Evolutionary conservation across 2,797 vertebrate genomes (phyloP), one percentile per base, ranked within the genome.

Genomic region (Numenius phaeopus): DNA sequence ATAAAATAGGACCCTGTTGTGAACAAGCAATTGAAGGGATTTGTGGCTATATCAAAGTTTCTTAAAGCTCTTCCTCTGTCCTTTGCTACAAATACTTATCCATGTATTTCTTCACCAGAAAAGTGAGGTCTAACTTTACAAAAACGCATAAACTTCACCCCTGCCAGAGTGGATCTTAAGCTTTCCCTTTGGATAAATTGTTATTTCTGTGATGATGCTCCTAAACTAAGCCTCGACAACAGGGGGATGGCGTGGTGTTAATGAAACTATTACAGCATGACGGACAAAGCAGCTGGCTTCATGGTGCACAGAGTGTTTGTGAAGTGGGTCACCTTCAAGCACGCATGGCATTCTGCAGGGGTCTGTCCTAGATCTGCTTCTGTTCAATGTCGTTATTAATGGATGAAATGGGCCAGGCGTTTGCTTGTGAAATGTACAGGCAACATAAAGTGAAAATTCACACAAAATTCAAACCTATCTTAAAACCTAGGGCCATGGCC

Each of bases 361-460:
- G 3, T 30, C 62, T 44, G 32, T 23, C 62, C 64, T 32, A 19
- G 42, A 8, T 39, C 20, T 13, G 54, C 55, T 29, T 19, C 50
- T 8, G 10, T 4, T 11, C 17, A 22, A 15, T 4, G 20, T 10
- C 23, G 0, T 5, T 11, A 7, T 24, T 30, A 34, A 21, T 1
- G 9, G 21, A 18, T 12, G 23, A 10, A 26, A 22, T 27, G 29
- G 21, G 30, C 5, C 10, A 27, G 29, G 18, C 37, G 17, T 29
- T 29, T 18, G 16, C 30, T 32, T 7, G 6, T 12, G 18, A 46
- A 58, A 24, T 3, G 15, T 14, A 8, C 9, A 5, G n/a, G n/a
- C 50, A 34, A 39, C 1, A 2, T 39, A 37, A 42, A 34, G 70
- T 4, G 13, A 27, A 6, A 24, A 32, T 30, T 23, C 0, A 2